Evolutionary conservation across 2,888 invertebrate genomes (phyloP), one percentile per base, ranked within the genome.

Genomic region (Clepsis dumicolana): DNA sequence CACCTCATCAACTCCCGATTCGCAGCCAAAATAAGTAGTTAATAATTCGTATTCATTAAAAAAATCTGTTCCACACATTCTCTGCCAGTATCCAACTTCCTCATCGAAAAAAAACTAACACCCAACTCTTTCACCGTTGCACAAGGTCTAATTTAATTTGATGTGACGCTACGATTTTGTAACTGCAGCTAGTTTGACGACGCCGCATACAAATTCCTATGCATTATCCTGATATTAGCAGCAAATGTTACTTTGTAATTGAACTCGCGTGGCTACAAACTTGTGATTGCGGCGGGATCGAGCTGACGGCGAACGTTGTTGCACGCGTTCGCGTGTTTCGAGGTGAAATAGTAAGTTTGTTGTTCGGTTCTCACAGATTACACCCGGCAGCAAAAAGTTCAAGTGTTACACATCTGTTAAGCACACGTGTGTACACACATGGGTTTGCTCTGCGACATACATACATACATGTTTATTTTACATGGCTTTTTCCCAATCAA

Each of bases 331-430:
- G 21, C 35, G 41, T 41, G 1, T 16, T 52, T 44, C n/a, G 41
- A 18, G 25, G 12, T 35, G 56, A 18, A 67, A 63, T n/a, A 29
- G 27, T 59, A 64, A 53, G 18, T 64, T 64, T 38, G 68, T 25
- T 16, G n/a, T n/a, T 50, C 4, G 29, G 68, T 68, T 68, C 68
- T 68, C 68, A 68, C 68, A 64, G 68, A 41, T 32, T 18, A 41
- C 56, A 59, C 38, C 18, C 16, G 7, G 56, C 56, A 50, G 67
- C 67, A 63, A 67, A 63, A 67, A 62, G 56, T 63, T 64, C 56
- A 62, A 68, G 68, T 50, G 56, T 25, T 41, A 21, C 32, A 41
- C 68, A 68, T 68, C 68, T 68, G 68, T 57, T 21, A 29, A 5
- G 52, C 63, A 68, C 66, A 65, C 61, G 66, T 66, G 66, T 59